Evolutionary conservation across 2,888 invertebrate genomes (phyloP).

Genomic region (Nebria brevicollis): DNA sequence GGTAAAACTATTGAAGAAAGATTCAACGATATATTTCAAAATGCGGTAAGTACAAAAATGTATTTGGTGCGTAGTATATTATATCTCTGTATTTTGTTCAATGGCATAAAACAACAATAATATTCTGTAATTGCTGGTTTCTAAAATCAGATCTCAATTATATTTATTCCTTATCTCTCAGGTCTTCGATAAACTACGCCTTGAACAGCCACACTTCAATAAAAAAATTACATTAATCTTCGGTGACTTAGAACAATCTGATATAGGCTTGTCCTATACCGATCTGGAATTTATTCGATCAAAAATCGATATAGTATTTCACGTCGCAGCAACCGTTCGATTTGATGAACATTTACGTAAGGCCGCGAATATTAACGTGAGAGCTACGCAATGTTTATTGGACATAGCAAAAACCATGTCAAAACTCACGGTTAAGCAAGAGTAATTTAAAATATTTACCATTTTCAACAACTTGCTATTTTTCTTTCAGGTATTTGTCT

Average conservation of each 20-base stretch:
- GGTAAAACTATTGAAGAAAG: too few relatives aligned
- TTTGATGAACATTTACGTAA: conserved; percentile 81
- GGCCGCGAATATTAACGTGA: conserved; percentile 79
- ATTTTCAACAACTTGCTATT: background rate
- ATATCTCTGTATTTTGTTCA: background rate
- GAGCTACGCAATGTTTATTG: conserved; percentile 73
- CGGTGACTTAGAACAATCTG: conserved; percentile 67
- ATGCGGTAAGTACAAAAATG: too few relatives aligned
- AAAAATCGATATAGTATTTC: conserved; percentile 65
- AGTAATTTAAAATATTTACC: background rate
- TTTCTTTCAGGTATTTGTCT: background rate
- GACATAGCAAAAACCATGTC: conserved; percentile 73
- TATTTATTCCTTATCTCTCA: conserved; percentile 52
- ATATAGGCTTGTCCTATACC: conserved; percentile 65
- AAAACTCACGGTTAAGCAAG: conserved; percentile 64
- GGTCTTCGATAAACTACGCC: conserved; percentile 66
- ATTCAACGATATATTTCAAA: too few relatives aligned
- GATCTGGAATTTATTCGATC: conserved; percentile 55
- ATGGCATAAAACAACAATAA: background rate
- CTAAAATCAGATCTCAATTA: background rate
- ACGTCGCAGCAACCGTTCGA: conserved; percentile 69
- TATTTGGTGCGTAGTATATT: too few relatives aligned
- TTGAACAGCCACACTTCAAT: conserved; percentile 64
- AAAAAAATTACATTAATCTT: conserved; percentile 68
- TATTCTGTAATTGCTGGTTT: background rate